These are phyloP conservation scores for Apantesis nais DNA, from an alignment of 2,888 invertebrate genomes.

Conservation along the genomic window DNA sequence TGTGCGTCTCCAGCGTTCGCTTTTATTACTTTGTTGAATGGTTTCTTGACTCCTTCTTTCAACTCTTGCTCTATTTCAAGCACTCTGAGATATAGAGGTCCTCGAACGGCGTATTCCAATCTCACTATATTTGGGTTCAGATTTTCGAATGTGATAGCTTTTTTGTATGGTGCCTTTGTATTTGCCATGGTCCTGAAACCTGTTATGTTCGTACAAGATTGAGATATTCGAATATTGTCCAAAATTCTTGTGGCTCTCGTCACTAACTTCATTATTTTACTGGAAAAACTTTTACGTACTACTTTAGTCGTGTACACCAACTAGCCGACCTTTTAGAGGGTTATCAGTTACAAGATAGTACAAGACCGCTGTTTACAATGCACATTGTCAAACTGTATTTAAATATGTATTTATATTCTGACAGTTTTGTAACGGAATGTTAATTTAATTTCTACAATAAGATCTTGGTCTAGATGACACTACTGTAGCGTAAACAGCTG, in stretches of 20 bases:
- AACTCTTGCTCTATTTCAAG: conserved; percentile 18
- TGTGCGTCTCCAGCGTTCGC: conserved; percentile 98
- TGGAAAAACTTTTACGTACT: background rate
- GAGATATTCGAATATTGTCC: background rate
- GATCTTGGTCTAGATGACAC: background rate
- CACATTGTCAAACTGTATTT: background rate
- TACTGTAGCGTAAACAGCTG: background rate
- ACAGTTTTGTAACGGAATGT: background rate
- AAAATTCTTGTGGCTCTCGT: background rate
- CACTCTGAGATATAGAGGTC: conserved; percentile 13
- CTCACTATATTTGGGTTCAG: conserved; percentile 17
- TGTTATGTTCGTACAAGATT: background rate
- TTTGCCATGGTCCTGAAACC: conserved; percentile 2
- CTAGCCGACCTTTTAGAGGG: background rate
- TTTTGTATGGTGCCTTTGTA: conserved; percentile 1
- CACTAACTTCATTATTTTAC: background rate
- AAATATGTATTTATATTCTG: background rate
- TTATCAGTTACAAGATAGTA: background rate
- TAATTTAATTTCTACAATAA: background rate
- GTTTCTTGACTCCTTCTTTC: conserved; percentile 11
- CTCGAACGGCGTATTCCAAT: conserved; percentile 17
- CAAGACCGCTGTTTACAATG: background rate
- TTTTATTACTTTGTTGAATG: conserved; percentile 90
- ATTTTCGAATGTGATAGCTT: conserved; percentile 16
- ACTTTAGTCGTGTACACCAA: background rate